Percentiles rank a stretch among this genome's conserved stretches.
phyloP scores from a whole-genome alignment of 2,113 vertebrate species.

The Porphyrio hochstetteri region DNA sequence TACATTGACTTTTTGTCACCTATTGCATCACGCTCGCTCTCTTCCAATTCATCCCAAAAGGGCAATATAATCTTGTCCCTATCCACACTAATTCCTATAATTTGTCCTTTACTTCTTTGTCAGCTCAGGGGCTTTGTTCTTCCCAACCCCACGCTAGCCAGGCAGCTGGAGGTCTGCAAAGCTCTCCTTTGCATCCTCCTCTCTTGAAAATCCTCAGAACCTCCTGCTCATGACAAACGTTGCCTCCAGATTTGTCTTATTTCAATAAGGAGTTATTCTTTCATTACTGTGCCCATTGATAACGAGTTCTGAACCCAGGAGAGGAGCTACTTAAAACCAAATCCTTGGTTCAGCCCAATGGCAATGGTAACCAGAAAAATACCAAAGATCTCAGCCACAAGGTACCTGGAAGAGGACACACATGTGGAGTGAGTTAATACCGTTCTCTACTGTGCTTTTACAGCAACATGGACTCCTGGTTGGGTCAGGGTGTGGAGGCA shows the following conservation, averaged over 20 bases:
- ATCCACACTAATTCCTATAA: background rate
- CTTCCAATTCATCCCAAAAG: background rate
- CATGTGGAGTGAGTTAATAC: fast-evolving
- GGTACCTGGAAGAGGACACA: fast-evolving
- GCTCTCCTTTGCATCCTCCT: background rate
- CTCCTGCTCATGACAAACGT: background rate
- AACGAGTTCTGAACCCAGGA: fast-evolving
- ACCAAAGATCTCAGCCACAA: background rate
- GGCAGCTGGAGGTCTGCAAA: background rate
- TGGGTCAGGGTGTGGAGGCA: background rate
- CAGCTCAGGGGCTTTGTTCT: background rate
- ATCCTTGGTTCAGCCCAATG: background rate
- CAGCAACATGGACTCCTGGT: fast-evolving
- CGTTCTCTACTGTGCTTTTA: background rate
- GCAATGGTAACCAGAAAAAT: background rate
- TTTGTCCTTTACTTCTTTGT: background rate
- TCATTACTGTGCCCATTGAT: background rate
- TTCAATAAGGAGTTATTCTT: background rate
- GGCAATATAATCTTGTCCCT: background rate
- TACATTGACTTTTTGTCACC: conserved; percentile 29
- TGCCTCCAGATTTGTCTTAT: background rate
- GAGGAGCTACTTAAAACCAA: background rate
- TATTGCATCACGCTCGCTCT: conserved; percentile 15
- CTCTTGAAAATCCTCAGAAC: background rate
- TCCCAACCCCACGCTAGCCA: fast-evolving